phyloP scores from a whole-genome alignment of 2,797 vertebrate genomes.

The Lacerta viridis region DNA sequence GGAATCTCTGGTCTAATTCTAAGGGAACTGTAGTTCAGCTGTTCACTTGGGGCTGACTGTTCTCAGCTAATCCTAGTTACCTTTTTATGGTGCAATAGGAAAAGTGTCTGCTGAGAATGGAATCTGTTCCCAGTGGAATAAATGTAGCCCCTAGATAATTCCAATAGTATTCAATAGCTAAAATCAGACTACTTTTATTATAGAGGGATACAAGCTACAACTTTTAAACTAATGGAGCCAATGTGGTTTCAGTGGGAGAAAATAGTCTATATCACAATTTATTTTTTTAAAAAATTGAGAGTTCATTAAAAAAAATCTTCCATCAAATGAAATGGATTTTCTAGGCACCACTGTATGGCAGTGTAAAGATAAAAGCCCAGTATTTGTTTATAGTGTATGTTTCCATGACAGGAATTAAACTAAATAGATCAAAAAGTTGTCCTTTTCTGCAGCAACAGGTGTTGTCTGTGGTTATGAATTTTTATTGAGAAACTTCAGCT shows the following conservation, averaged over 20 bases:
- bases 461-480: neutral
- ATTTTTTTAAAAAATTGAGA: neutral
- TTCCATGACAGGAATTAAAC: neutral
- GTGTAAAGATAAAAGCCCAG: neutral
- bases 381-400: neutral
- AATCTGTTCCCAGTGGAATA: neutral
- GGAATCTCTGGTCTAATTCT: neutral
- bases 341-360: neutral
- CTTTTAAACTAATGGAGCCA: neutral
- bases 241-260: neutral
- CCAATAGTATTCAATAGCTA: neutral
- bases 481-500: neutral
- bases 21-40: neutral
- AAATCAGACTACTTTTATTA: neutral
- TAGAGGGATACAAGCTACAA: neutral
- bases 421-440: neutral
- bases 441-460: neutral
- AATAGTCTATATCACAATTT: no score
- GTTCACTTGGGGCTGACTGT: neutral
- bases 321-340: neutral
- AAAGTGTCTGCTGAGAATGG: neutral
- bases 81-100: neutral
- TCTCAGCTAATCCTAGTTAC: neutral
- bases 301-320: neutral
- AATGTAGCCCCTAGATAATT: neutral